Percentiles rank a stretch among this genome's conserved stretches.
phyloP scores from a whole-genome alignment of 2,888 invertebrate genomes.

The Caenorhabditis sp. region DNA sequence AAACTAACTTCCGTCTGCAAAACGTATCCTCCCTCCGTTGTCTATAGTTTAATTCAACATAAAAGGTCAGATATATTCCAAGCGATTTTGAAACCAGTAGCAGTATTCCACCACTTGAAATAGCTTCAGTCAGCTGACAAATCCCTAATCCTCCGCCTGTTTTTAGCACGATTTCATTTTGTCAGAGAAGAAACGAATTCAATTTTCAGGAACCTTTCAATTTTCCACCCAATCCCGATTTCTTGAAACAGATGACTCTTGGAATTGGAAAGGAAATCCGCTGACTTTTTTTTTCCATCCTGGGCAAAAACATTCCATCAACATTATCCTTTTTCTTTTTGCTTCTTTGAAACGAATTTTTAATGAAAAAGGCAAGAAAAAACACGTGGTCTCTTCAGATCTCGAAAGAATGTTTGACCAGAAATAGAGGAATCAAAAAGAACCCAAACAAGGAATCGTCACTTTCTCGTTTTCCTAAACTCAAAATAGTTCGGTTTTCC shows the following conservation, averaged over 20 bases:
- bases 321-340: slow-evolving; percentile 14
- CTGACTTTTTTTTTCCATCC: slow-evolving; percentile 3
- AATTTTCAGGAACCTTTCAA: background rate
- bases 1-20: slow-evolving; percentile 2
- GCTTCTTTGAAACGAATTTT: slow-evolving; percentile 1
- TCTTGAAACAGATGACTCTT: background rate
- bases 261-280: slow-evolving; percentile 15
- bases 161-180: background rate
- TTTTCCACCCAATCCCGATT: background rate
- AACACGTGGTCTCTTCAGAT: slow-evolving; percentile 32
- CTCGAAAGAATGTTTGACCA: slow-evolving; percentile 29
- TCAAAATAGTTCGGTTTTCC: slow-evolving; percentile 17
- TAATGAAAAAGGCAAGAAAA: slow-evolving; percentile 41
- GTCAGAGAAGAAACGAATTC: background rate
- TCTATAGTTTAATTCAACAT: background rate
- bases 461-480: slow-evolving; percentile 15
- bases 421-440: background rate
- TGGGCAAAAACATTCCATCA: slow-evolving; percentile 16
- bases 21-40: background rate
- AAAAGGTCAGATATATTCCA: background rate
- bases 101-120: background rate
- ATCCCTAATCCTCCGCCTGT: background rate
- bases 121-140: slow-evolving; percentile 5
- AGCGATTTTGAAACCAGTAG: background rate
- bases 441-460: slow-evolving; percentile 49